Percentiles rank a stretch among this genome's conserved stretches.
phyloP scores from a whole-genome alignment of 2,797 vertebrate genomes.

The Sebastes itinus region DNA sequence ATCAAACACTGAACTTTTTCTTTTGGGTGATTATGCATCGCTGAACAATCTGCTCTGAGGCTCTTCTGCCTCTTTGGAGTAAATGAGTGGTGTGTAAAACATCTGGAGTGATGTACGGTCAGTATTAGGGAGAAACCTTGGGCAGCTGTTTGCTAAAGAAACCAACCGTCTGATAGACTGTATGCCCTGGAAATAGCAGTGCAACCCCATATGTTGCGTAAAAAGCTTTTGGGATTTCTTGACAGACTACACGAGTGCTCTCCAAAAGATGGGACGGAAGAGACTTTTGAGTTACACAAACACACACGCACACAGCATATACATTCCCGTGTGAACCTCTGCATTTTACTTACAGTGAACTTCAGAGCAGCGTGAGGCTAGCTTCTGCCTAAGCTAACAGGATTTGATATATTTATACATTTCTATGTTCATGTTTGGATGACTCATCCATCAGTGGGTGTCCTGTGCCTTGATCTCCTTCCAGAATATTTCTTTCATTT shows the following conservation, averaged over 20 bases:
- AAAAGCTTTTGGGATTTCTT: not conserved
- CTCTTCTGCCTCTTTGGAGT: slow-evolving; percentile 19
- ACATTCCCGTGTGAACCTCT: slow-evolving; percentile 39
- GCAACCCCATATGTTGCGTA: not conserved
- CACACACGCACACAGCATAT: not conserved
- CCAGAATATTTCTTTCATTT: slow-evolving; percentile 49
- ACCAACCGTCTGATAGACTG: not conserved
- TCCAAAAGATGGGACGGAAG: not conserved
- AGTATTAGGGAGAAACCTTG: slow-evolving; percentile 1
- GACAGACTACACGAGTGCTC: not conserved
- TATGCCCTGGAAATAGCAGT: not conserved
- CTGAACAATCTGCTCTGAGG: slow-evolving; percentile 19
- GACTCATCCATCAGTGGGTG: slow-evolving; percentile 73
- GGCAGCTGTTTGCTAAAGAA: slow-evolving; percentile 12
- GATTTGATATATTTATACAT: slow-evolving; percentile 70
- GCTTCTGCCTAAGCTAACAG: slow-evolving; percentile 50
- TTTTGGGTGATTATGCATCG: not conserved
- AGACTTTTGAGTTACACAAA: slow-evolving; percentile 12
- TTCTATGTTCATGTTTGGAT: slow-evolving; percentile 64
- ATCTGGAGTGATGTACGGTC: slow-evolving; percentile 34
- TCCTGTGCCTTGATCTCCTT: slow-evolving; percentile 69
- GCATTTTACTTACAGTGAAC: slow-evolving; percentile 39
- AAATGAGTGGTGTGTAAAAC: slow-evolving; percentile 27
- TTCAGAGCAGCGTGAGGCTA: slow-evolving; percentile 20
- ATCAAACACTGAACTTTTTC: slow-evolving; percentile 23